Base-by-base conservation (phyloP, 92 coral and sea anemone genomes). In the Parazoanthus swiftii region DNA sequence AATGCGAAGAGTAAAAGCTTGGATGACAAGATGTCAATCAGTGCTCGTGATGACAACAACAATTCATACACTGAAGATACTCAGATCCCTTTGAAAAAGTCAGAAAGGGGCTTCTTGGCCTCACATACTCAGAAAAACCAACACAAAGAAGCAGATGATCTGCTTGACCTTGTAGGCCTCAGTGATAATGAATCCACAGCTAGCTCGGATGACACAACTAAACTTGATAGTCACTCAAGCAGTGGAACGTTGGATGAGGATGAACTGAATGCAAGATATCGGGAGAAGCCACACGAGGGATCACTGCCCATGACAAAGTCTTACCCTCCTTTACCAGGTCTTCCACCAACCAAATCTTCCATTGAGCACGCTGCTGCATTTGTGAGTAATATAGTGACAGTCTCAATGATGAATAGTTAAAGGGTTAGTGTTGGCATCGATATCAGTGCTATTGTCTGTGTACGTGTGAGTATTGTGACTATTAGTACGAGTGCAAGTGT, bases 101-200 rank as follows among this genome's bases (percentile, higher is more conserved):
- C 46, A 70, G 87, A 84, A 71, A 68, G n/a, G 38, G 16, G 29
- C 10, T 76, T 18, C 7, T 15, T 20, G 42, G 14, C 29, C 29
- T 76, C 80, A 38, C 18, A 72, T 54, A 26, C 0, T 72, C 35
- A 80, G 21, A 46, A 73, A 35, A 74, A 68, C 15, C n/a, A 35
- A 74, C 65, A 59, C 2, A 68, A 71, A 35, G 74, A 71, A 35
- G 80, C 86, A 13, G 98, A 95, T 73, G 96, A 91, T 48, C 84
- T 95, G 48, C 93, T 95, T 79, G 98, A 95, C 76, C 92, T 95
- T 43, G 80, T 95, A 1, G 98, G 98, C 66, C 65, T 91, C 33
- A 88, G 93, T 51, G 95, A 90, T 70, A 82, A 85, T 18, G 94
- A 92, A 13, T 56, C 79, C 72, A 73, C 90, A 48, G 70, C 80